Percentiles rank a stretch among this genome's conserved stretches.
Evolutionary conservation across 2,888 invertebrate genomes (phyloP).

Genomic region (Ectobius pallidus): DNA sequence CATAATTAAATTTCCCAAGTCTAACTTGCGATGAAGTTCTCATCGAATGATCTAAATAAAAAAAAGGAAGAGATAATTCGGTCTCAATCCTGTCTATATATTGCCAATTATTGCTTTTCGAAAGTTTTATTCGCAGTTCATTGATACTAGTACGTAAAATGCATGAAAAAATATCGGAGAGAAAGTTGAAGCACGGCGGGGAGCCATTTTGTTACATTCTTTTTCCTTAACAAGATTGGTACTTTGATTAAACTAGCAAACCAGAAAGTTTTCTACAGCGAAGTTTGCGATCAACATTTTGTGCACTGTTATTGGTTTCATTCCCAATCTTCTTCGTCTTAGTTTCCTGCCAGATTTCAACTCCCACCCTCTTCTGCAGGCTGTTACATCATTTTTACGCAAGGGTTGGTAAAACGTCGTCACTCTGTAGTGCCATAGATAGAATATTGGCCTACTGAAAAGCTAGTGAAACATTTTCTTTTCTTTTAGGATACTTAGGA

Average conservation of each 20-base stretch:
- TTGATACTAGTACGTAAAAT: not conserved
- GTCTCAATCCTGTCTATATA: not conserved
- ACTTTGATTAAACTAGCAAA: conserved; percentile 7
- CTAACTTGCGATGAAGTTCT: not conserved
- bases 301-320: conserved; percentile 21
- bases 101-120: conserved; percentile 11
- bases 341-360: not conserved
- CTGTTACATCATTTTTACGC: not conserved
- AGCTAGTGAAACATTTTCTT: too few species aligned
- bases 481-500: too few species aligned
- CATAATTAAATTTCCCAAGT: conserved; percentile 24
- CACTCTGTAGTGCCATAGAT: not conserved
- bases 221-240: not conserved
- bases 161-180: not conserved
- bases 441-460: not conserved
- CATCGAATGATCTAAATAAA: not conserved
- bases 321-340: conserved; percentile 7
- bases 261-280: not conserved
- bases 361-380: not conserved
- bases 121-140: conserved; percentile 5
- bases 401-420: not conserved
- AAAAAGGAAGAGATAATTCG: not conserved
- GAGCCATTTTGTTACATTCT: conserved; percentile 6
- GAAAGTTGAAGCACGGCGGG: too few species aligned
- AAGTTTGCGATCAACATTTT: conserved; percentile 22